A percentile compares a stretch with the other conserved stretches of the same genome.
Evolutionary conservation across 2,888 invertebrate species (phyloP).

Genomic region (Steinernema hermaphroditum): DNA sequence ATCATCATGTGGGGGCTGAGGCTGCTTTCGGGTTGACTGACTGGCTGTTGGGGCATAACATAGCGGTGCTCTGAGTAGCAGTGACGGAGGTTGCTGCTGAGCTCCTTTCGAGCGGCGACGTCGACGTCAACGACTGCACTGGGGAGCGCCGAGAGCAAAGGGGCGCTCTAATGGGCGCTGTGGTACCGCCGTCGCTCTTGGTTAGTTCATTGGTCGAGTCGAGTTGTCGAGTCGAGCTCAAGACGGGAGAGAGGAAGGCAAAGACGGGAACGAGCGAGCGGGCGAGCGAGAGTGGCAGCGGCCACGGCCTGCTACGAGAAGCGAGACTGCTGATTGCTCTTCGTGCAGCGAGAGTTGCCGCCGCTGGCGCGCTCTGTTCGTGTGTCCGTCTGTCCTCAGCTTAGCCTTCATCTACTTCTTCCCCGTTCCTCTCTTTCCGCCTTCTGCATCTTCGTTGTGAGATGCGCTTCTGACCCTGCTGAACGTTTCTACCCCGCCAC

Average conservation of each 20-base stretch:
- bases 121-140: not conserved
- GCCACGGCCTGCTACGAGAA: conserved; percentile 17
- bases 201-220: conserved; percentile 25
- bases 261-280: conserved; percentile 5
- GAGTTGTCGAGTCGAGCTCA: not conserved
- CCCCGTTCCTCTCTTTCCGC: too few relatives aligned
- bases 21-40: conserved; percentile 16
- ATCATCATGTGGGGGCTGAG: conserved; percentile 26
- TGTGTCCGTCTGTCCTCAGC: not conserved
- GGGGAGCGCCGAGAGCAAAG: conserved; percentile 20
- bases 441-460: too few relatives aligned
- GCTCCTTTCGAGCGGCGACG: not conserved
- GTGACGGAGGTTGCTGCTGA: not conserved
- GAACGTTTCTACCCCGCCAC: too few relatives aligned
- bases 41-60: conserved; percentile 15
- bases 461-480: too few relatives aligned
- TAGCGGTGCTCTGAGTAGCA: not conserved
- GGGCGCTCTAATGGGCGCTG: conserved; percentile 14
- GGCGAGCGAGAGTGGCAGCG: conserved; percentile 19
- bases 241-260: not conserved
- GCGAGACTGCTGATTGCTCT: conserved; percentile 23
- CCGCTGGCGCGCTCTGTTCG: conserved; percentile 2
- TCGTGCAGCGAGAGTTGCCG: conserved; percentile 12
- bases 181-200: conserved; percentile 11
- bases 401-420: too few relatives aligned